Evolutionary conservation across 2,113 vertebrate genomes (phyloP).

Genomic region (Lagopus muta): DNA sequence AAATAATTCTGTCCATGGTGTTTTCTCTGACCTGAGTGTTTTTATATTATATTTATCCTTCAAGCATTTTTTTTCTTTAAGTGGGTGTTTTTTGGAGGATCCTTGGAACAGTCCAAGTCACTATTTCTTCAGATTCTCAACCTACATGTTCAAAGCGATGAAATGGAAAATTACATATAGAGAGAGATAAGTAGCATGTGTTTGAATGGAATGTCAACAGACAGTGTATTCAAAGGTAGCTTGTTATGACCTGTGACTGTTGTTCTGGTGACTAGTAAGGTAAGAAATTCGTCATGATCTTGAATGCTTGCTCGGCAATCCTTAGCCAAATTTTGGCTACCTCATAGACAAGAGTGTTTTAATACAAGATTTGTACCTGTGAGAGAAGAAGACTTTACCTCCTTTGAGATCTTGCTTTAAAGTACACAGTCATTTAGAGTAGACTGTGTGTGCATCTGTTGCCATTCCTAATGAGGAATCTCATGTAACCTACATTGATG

Average conservation of each 20-base stretch:
- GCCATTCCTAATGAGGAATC: neutral
- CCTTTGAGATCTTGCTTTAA: neutral
- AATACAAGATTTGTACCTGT: neutral
- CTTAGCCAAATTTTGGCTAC: neutral
- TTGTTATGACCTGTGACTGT: neutral
- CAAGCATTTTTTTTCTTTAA: neutral
- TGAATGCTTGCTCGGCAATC: accelerated
- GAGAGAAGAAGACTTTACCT: neutral
- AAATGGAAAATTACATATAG: neutral
- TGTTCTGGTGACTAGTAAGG: neutral
- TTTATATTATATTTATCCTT: neutral
- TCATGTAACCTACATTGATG: neutral
- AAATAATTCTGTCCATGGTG: neutral
- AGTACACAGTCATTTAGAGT: neutral
- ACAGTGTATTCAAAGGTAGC: neutral
- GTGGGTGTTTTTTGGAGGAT: neutral
- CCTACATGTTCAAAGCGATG: neutral
- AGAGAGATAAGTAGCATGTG: neutral
- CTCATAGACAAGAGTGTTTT: neutral
- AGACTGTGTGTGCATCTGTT: neutral
- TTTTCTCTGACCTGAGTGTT: neutral
- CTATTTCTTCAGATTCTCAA: neutral
- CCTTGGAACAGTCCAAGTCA: neutral
- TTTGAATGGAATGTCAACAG: neutral
- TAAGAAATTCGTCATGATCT: neutral